A percentile compares a stretch with the other conserved stretches of the same genome.
phyloP scores from a whole-genome alignment of 2,888 invertebrate genomes.

The Cartodere bifasciata region DNA sequence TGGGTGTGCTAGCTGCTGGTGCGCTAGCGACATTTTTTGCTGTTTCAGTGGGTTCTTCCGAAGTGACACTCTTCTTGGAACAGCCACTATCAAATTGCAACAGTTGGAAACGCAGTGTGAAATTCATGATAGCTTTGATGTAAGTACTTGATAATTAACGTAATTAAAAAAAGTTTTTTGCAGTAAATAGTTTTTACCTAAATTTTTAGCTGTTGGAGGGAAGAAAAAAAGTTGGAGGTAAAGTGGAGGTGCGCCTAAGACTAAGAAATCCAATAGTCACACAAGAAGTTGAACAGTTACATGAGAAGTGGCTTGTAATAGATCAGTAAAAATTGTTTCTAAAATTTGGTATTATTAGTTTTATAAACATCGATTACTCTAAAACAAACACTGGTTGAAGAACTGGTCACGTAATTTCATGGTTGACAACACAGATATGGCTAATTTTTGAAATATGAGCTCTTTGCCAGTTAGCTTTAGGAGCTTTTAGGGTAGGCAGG shows the following conservation, averaged over 20 bases:
- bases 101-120: slow-evolving; percentile 81
- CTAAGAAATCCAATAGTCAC: slow-evolving; percentile 76
- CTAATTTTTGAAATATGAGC: too few species aligned
- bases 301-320: slow-evolving; percentile 87
- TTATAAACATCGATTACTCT: too few species aligned
- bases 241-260: slow-evolving; percentile 77
- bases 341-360: too few species aligned
- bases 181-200: background rate
- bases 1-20: slow-evolving; percentile 27
- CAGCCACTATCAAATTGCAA: slow-evolving; percentile 70
- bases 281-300: slow-evolving; percentile 79
- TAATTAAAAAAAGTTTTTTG: slow-evolving; percentile 4
- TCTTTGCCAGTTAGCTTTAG: too few species aligned
- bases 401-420: too few species aligned
- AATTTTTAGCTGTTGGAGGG: slow-evolving; percentile 73
- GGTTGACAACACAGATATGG: too few species aligned
- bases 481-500: too few species aligned
- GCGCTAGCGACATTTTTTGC: slow-evolving; percentile 35
- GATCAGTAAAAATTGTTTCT: too few species aligned
- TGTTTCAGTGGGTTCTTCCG: slow-evolving; percentile 91
- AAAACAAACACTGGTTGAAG: too few species aligned
- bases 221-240: slow-evolving; percentile 75
- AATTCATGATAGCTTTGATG: slow-evolving; percentile 85
- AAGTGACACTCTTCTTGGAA: slow-evolving; percentile 75
- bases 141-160: slow-evolving; percentile 41